Percentiles rank a stretch among this genome's conserved stretches.
Conservation (phyloP, 2,113 vertebrate genomes). For the Columba livia region DNA sequence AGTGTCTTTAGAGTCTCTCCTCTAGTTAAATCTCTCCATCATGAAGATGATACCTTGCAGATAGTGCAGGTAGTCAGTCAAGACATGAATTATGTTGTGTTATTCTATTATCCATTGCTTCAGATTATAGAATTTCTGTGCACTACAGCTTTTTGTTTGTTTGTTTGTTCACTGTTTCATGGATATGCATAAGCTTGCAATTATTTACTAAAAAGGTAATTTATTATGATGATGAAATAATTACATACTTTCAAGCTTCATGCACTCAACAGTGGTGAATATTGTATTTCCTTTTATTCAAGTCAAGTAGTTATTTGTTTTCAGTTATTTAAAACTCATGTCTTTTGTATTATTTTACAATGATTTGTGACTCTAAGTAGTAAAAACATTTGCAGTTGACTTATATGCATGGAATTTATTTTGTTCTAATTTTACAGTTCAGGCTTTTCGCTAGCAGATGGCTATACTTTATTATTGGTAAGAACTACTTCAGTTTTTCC, state of each 20-base stretch:
- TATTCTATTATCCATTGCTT: constrained; percentile 20
- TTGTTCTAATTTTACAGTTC: not conserved
- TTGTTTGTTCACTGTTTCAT: not conserved
- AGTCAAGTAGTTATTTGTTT: not conserved
- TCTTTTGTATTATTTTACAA: not conserved
- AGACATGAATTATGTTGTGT: constrained; percentile 2
- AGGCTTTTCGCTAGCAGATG: not conserved
- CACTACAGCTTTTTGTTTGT: not conserved
- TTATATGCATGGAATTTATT: not conserved
- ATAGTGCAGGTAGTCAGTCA: constrained; percentile 28
- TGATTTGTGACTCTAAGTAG: not conserved
- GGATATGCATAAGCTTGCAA: not conserved
- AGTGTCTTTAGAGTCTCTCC: not conserved
- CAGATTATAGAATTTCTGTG: constrained; percentile 58
- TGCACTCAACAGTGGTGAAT: not conserved
- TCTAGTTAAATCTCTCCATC: not conserved
- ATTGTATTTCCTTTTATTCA: not conserved
- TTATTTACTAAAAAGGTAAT: not conserved
- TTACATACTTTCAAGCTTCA: not conserved
- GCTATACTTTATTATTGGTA: not conserved
- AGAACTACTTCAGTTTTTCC: not conserved
- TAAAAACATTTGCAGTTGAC: not conserved
- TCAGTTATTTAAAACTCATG: not conserved
- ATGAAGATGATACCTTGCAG: constrained; percentile 16
- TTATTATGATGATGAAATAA: constrained; percentile 3